Conservation (phyloP, 2,797 vertebrate genomes). For the Chelon auratus region DNA sequence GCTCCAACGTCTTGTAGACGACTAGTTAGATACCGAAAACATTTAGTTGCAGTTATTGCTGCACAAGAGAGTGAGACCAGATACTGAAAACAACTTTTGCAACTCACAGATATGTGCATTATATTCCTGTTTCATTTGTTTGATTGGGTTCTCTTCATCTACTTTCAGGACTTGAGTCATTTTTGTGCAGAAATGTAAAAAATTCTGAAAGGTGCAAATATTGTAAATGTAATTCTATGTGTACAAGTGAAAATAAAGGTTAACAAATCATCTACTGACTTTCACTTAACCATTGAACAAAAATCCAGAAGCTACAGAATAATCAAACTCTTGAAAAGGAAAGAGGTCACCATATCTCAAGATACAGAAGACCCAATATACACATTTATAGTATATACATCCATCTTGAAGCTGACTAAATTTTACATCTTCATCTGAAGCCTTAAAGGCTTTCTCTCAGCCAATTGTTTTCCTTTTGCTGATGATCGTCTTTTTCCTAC, state of each 20-base stretch:
- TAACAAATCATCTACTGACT: slow-evolving; percentile 79
- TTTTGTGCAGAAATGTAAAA: slow-evolving; percentile 16
- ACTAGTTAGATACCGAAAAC: no score
- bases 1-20: no score
- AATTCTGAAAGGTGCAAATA: slow-evolving; percentile 36
- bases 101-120: no score
- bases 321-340: slow-evolving; percentile 70
- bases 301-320: slow-evolving; percentile 76
- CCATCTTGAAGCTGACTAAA: slow-evolving; percentile 71
- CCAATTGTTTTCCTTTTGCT: slow-evolving; percentile 34
- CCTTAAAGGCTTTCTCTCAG: slow-evolving; percentile 31
- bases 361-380: slow-evolving; percentile 47
- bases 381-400: slow-evolving; percentile 86
- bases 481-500: slow-evolving; percentile 40
- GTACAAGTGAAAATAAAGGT: slow-evolving; percentile 52
- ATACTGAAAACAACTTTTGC: no score
- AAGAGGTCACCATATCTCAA: slow-evolving; percentile 82
- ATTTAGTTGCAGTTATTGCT: no score
- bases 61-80: no score
- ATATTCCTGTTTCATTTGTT: no score
- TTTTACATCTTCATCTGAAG: slow-evolving; percentile 35
- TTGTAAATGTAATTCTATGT: slow-evolving; percentile 24
- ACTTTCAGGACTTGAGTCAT: no score
- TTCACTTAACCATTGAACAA: slow-evolving; percentile 77
- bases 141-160: no score